A percentile compares a stretch with the other conserved stretches of the same genome.
These are phyloP conservation scores for Blastobasis adustella DNA, from an alignment of 2,888 invertebrate species.

Conservation along the genomic window DNA sequence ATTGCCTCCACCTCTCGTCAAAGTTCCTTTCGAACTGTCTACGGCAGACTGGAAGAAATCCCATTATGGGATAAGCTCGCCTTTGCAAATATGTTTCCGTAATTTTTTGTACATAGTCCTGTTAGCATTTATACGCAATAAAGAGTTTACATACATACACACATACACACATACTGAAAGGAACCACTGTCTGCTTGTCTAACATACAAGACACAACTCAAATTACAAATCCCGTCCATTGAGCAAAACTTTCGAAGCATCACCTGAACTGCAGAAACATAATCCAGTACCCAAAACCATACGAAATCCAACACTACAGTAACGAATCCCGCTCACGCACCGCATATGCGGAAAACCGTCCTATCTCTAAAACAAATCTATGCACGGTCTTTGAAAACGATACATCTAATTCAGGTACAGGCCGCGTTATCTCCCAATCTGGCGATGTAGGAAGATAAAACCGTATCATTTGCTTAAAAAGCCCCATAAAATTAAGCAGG, in stretches of 20 bases:
- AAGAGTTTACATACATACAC: no score
- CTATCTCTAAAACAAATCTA: slow-evolving; percentile 20
- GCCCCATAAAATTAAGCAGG: slow-evolving; percentile 67
- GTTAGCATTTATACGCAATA: no score
- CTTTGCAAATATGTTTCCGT: no score
- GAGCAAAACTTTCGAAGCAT: background rate
- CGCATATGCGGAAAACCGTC: slow-evolving; percentile 2
- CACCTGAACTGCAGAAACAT: background rate
- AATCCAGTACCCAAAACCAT: slow-evolving; percentile 8
- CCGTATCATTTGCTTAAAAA: slow-evolving; percentile 73
- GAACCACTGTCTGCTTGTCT: no score
- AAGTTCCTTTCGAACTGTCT: no score
- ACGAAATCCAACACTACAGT: slow-evolving; percentile 7
- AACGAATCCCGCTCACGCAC: slow-evolving; percentile 1
- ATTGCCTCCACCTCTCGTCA: no score
- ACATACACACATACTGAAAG: no score
- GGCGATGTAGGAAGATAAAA: slow-evolving; percentile 55
- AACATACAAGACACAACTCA: no score
- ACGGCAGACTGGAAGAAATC: no score
- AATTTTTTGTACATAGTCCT: no score
- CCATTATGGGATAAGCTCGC: no score
- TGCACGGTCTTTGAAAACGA: slow-evolving; percentile 17
- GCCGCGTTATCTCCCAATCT: slow-evolving; percentile 33
- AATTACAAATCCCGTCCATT: background rate
- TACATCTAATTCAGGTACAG: slow-evolving; percentile 19